Percentiles rank a stretch among this genome's conserved stretches.
Evolutionary conservation across 2,113 vertebrate species (phyloP).

Genomic region (Dolichallabes microphthalmus): DNA sequence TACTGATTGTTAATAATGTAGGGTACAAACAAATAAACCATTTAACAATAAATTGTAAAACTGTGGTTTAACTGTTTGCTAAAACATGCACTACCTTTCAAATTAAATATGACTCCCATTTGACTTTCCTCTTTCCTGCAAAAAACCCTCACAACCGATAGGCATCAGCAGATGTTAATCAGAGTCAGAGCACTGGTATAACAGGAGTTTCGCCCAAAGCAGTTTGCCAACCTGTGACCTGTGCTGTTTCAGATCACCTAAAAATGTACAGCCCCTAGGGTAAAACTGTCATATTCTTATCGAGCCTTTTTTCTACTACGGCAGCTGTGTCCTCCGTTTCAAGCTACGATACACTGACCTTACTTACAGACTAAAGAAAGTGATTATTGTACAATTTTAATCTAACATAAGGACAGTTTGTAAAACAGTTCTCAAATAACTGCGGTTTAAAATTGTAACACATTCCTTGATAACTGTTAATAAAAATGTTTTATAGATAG

Average conservation of each 20-base stretch:
- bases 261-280: not conserved
- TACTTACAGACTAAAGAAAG: not conserved
- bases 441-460: not conserved
- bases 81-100: not conserved
- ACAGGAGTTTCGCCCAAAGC: conserved; percentile 14
- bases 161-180: conserved; percentile 39
- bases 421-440: not conserved
- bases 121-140: not conserved
- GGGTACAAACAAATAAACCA: not conserved
- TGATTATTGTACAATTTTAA: not conserved
- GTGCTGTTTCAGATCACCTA: conserved; percentile 12
- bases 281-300: not conserved
- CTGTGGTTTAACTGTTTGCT: not conserved
- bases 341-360: not conserved
- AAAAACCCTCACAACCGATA: not conserved
- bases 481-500: not conserved
- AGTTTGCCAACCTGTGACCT: conserved; percentile 17
- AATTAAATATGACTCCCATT: not conserved
- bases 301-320: not conserved
- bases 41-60: not conserved
- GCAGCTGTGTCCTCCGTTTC: not conserved
- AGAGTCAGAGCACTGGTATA: not conserved
- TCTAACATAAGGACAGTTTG: not conserved
- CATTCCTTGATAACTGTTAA: not conserved
- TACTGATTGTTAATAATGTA: not conserved